A percentile compares a stretch with the other conserved stretches of the same genome.
phyloP scores from a whole-genome alignment of 2,113 vertebrate species.

The Helogale parvula region DNA sequence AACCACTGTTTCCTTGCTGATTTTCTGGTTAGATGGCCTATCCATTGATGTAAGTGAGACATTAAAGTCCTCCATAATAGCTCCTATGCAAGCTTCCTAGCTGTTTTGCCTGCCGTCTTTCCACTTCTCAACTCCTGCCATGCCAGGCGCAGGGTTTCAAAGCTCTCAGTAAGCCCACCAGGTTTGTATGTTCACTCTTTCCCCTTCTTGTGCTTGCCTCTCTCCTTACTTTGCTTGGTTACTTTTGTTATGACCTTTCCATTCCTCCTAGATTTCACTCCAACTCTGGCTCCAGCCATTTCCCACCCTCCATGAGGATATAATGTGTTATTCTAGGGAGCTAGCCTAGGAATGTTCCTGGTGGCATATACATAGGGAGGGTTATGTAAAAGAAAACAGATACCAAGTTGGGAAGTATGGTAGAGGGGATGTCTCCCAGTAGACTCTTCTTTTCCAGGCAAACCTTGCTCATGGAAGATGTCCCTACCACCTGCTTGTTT shows the following conservation, averaged over 20 bases:
- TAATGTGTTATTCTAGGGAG: neutral
- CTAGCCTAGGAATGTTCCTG: neutral
- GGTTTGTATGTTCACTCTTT: neutral
- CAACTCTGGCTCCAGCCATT: neutral
- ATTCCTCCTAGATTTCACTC: neutral
- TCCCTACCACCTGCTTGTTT: constrained; percentile 47
- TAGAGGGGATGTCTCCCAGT: neutral
- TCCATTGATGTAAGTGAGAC: neutral
- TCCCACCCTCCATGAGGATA: neutral
- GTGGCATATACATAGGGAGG: neutral
- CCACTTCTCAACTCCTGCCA: neutral
- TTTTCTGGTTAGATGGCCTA: neutral
- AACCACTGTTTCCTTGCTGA: neutral
- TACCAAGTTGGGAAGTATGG: neutral
- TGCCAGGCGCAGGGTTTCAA: neutral
- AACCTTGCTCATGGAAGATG: constrained; percentile 12
- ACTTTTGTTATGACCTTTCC: neutral
- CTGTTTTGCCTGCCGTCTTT: neutral
- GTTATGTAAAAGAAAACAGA: neutral
- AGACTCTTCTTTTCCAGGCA: constrained; percentile 45
- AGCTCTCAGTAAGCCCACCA: neutral
- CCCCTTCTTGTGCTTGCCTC: neutral
- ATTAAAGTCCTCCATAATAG: neutral
- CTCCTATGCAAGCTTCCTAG: neutral
- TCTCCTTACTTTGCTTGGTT: neutral